These are phyloP conservation scores for Acromyrmex charruanus DNA, from an alignment of 1,140 invertebrate genomes.

Conservation along the genomic window DNA sequence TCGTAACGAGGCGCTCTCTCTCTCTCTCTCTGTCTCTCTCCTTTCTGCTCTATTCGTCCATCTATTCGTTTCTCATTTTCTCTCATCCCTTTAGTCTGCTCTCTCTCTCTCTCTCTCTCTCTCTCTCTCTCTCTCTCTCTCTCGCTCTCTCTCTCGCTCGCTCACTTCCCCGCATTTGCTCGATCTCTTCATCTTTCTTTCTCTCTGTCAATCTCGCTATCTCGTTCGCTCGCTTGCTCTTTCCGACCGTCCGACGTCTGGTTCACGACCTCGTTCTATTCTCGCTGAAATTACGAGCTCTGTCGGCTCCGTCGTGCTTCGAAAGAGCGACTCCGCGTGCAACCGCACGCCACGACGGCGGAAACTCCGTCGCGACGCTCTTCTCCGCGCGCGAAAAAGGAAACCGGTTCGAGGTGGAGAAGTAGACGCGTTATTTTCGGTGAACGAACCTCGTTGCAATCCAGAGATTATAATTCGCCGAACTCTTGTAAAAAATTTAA, in stretches of 20 bases:
- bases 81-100: constrained; percentile 2
- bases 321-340: constrained; percentile 60
- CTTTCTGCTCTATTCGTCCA: constrained; percentile 34
- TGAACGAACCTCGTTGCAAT: background rate
- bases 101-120: constrained; percentile 50
- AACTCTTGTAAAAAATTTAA: background rate
- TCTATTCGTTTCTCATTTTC: constrained; percentile 46
- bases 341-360: constrained; percentile 44
- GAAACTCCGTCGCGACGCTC: constrained; percentile 52
- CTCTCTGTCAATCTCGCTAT: constrained; percentile 12
- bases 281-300: constrained; percentile 74
- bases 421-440: constrained; percentile 39
- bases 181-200: constrained; percentile 29
- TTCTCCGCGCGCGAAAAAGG: constrained; percentile 8
- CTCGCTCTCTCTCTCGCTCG: constrained; percentile 23
- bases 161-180: background rate
- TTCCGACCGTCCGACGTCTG: constrained; percentile 68
- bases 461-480: background rate
- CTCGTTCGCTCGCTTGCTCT: constrained; percentile 39
- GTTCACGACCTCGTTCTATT: constrained; percentile 78
- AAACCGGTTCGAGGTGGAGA: background rate
- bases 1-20: constrained; percentile 67
- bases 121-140: constrained; percentile 41
- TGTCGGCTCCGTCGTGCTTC: constrained; percentile 57
- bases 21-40: background rate